A percentile compares a stretch with the other conserved stretches of the same genome.
phyloP scores from a whole-genome alignment of 2,113 vertebrate species.

The Puma concolor region DNA sequence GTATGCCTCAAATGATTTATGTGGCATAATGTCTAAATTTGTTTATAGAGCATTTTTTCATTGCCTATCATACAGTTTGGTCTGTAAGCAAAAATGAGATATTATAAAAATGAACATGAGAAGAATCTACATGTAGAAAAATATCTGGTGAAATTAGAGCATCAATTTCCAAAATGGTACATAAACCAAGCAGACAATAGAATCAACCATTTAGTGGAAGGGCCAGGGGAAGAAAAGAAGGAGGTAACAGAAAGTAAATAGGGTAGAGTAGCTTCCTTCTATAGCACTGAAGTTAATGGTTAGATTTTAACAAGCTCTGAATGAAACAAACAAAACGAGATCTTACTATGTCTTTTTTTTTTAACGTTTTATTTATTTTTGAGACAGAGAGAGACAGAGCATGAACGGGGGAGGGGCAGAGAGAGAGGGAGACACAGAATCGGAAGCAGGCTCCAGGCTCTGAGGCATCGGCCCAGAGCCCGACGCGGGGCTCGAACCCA shows the following conservation, averaged over 20 bases:
- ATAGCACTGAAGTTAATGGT: neutral
- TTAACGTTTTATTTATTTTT: too few species aligned
- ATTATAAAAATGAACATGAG: constrained; percentile 10
- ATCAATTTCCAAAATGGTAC: neutral
- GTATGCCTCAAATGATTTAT: constrained; percentile 14
- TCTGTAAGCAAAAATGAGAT: constrained; percentile 14
- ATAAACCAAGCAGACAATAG: neutral
- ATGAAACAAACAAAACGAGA: neutral
- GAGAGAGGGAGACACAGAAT: too few species aligned
- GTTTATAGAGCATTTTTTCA: constrained; percentile 19
- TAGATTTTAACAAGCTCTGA: neutral
- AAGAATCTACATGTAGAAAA: neutral
- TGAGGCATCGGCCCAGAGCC: too few species aligned
- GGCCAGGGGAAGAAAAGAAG: neutral
- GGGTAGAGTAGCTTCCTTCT: neutral
- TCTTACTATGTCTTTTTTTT: neutral
- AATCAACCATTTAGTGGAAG: neutral
- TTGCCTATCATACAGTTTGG: constrained; percentile 7
- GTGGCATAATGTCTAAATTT: constrained; percentile 24
- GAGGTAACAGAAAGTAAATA: neutral
- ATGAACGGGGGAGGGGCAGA: too few species aligned
- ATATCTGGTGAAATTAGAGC: neutral
- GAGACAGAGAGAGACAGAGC: too few species aligned
- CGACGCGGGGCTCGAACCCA: too few species aligned
- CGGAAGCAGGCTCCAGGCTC: too few species aligned